Conservation (phyloP, 2,888 invertebrate genomes). For the Physocephala rufipes region DNA sequence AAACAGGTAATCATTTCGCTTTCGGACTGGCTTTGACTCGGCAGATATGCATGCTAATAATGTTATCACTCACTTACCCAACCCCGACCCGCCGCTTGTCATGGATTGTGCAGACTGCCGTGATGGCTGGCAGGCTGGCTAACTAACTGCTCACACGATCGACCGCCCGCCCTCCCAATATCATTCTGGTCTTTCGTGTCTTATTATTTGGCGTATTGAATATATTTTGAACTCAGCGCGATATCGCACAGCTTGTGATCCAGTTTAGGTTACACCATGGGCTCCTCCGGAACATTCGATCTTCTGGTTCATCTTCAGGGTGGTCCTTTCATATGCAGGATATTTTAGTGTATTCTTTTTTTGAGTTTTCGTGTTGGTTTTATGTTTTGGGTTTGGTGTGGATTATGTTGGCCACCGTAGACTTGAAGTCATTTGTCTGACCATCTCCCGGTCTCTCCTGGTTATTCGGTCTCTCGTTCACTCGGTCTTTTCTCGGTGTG, state of each 20-base stretch:
- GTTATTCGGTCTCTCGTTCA: not conserved
- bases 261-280: constrained; percentile 29
- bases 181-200: constrained; percentile 12
- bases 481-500: not conserved
- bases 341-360: not conserved
- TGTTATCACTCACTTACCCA: constrained; percentile 26
- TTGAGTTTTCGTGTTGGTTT: not conserved
- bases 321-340: constrained; percentile 9
- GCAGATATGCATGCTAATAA: constrained; percentile 26
- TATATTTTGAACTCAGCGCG: constrained; percentile 27
- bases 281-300: not conserved
- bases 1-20: constrained; percentile 17
- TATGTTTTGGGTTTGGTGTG: not conserved
- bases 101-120: not conserved
- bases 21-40: constrained; percentile 14
- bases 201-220: not conserved
- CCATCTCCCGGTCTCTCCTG: too few relatives aligned
- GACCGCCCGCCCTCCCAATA: not conserved
- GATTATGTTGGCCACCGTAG: constrained; percentile 22
- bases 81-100: not conserved
- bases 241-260: constrained; percentile 34
- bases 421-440: constrained; percentile 25
- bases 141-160: not conserved
- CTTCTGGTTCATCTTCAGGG: not conserved
- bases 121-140: not conserved